Base-by-base conservation (phyloP, 2,888 invertebrate genomes). In the Tachina fera region DNA sequence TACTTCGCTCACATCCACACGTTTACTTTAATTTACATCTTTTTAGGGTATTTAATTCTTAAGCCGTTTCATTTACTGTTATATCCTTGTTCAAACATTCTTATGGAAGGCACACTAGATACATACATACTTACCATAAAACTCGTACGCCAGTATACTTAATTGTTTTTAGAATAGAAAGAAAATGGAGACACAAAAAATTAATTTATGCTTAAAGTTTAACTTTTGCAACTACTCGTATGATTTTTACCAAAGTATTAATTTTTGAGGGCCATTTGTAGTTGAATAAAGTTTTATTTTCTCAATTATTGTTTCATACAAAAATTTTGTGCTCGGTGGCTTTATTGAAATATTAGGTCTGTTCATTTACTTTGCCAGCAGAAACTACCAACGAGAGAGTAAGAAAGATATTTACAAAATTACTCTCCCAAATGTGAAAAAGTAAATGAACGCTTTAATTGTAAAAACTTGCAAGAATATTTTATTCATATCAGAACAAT, bases 11-110 rank as follows among this genome's bases (percentile, higher is more conserved):
- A 56, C 63, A 45, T 65, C 70, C 76, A 75, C 70, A 49, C 76
- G 22, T 65, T 63, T 19, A n/a, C 77, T 67, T 83, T 77, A 71
- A 67, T 72, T 83, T 77, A 65, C 60, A 72, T 83, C 72, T 82
- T 71, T 58, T 71, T 58, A 71, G 43, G 76, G 71, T 82, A 65
- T 71, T 82, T 76, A 75, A 75, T 67, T 75, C 56, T 80, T 71
- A 76, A 84, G 47, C 56, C 43, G 39, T 75, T 65, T 70, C 53
- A 63, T 39, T 76, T 68, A 68, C 16, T 68, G 13, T 60, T 63
- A 5, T 45, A 49, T 16, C 49, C n/a, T 51, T 70, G 51, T 22
- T 49, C 77, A 68, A 60, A 77, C 49, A 77, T 41, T 10, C 14
- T 9, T 13, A 41, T 16, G 22, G 41, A 53, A 43, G 53, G 56